These are phyloP conservation scores for Troides helena DNA, from an alignment of 2,888 invertebrate species.

Conservation along the genomic window DNA sequence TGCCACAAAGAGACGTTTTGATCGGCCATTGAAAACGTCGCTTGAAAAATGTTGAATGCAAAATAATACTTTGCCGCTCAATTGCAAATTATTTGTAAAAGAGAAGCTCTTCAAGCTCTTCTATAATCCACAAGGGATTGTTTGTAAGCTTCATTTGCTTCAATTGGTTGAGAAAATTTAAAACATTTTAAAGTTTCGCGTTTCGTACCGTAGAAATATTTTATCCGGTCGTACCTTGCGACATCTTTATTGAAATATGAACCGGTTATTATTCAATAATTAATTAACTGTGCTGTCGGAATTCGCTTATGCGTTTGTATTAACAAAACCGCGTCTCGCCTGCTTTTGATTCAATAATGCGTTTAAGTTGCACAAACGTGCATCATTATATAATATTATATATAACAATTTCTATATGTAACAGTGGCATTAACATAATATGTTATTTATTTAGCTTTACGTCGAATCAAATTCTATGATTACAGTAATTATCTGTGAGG, in stretches of 20 bases:
- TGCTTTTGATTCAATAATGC: slow-evolving; percentile 7
- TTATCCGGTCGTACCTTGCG: slow-evolving; percentile 9
- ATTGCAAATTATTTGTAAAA: slow-evolving; percentile 1
- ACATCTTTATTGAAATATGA: slow-evolving; percentile 28
- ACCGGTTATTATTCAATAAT: slow-evolving; percentile 27
- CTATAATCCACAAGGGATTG: not conserved
- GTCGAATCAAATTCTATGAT: not conserved
- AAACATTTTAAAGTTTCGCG: not conserved
- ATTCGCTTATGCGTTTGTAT: slow-evolving; percentile 9
- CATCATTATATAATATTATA: no score
- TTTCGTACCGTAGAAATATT: slow-evolving; percentile 13
- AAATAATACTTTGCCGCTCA: not conserved
- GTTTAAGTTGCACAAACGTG: not conserved
- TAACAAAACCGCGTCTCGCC: slow-evolving; percentile 10
- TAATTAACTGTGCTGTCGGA: slow-evolving; percentile 17
- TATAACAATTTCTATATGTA: no score
- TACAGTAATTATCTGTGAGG: not conserved
- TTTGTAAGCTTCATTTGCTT: not conserved
- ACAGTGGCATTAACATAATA: not conserved
- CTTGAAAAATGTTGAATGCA: not conserved
- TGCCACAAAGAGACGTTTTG: not conserved
- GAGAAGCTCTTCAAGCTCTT: not conserved
- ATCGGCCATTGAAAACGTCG: not conserved
- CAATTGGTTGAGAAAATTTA: not conserved
- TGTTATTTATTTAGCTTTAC: not conserved